These are phyloP conservation scores for Autographa pulchrina DNA, from an alignment of 2,888 invertebrate species.

Conservation along the genomic window DNA sequence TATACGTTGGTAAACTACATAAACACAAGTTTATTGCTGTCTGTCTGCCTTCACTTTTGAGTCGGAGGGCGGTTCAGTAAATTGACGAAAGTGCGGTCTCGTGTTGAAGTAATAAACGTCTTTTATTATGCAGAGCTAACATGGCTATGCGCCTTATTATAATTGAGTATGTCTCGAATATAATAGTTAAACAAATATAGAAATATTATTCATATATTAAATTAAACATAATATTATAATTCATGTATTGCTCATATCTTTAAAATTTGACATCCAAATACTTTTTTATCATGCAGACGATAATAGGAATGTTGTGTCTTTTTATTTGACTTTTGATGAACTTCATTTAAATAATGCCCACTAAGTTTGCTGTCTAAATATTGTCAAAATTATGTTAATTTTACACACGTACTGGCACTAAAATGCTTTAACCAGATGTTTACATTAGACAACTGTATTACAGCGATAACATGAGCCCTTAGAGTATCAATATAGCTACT, in stretches of 20 bases:
- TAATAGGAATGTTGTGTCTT: background rate
- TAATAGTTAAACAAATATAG: background rate
- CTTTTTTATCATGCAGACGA: background rate
- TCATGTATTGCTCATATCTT: background rate
- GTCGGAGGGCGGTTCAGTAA: slow-evolving; percentile 69
- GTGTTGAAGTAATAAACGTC: slow-evolving; percentile 71
- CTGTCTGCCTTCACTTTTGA: slow-evolving; percentile 76
- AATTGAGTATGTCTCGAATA: slow-evolving; percentile 58
- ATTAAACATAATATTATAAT: background rate
- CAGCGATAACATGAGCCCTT: slow-evolving; percentile 58
- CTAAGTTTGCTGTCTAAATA: slow-evolving; percentile 13
- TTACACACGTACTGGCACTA: slow-evolving; percentile 22
- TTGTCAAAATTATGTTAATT: slow-evolving; percentile 22
- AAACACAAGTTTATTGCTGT: slow-evolving; percentile 80
- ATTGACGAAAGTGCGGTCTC: slow-evolving; percentile 76
- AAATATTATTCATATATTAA: background rate
- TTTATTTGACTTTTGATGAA: background rate
- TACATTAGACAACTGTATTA: slow-evolving; percentile 55
- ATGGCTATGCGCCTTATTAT: slow-evolving; percentile 45
- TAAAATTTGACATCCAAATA: background rate
- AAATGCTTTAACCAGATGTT: slow-evolving; percentile 63
- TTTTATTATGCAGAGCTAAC: slow-evolving; percentile 63
- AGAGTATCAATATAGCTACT: slow-evolving; percentile 12
- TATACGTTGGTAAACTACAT: slow-evolving; percentile 75
- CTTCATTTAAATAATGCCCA: background rate